These are phyloP conservation scores for Erpetoichthys calabaricus DNA, from an alignment of 2,797 vertebrate species.

Conservation along the genomic window DNA sequence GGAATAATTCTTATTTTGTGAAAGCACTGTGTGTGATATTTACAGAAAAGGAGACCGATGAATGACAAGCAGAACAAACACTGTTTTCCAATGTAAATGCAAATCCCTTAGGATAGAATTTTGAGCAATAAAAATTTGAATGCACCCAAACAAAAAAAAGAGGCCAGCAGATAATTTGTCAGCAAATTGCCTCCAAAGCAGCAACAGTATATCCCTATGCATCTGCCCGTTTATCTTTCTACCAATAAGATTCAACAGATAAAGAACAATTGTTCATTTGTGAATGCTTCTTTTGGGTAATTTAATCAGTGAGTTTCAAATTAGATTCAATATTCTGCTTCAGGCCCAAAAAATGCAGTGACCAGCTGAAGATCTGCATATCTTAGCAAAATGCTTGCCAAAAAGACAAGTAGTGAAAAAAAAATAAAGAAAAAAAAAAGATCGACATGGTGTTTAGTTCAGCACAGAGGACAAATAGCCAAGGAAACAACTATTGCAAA, in stretches of 20 bases:
- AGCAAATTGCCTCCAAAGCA: background rate
- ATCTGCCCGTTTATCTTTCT: no score
- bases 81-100: background rate
- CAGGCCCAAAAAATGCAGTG: no score
- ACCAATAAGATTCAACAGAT: no score
- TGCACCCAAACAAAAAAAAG: background rate
- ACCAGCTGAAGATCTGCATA: background rate
- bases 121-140: background rate
- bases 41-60: background rate
- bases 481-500: slow-evolving; percentile 16
- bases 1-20: background rate
- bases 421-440: slow-evolving; percentile 20
- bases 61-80: background rate
- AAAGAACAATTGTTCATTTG: no score
- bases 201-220: no score
- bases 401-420: no score
- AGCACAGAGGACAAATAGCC: slow-evolving; percentile 14
- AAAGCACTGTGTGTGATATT: background rate
- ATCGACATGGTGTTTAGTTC: slow-evolving; percentile 18
- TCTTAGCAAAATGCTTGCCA: slow-evolving; percentile 10
- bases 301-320: no score
- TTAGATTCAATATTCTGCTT: no score
- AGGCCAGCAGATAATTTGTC: background rate
- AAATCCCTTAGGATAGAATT: background rate
- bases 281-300: slow-evolving; percentile 4